Base-by-base conservation (phyloP, 2,797 vertebrate genomes). In the Mus caroli region DNA sequence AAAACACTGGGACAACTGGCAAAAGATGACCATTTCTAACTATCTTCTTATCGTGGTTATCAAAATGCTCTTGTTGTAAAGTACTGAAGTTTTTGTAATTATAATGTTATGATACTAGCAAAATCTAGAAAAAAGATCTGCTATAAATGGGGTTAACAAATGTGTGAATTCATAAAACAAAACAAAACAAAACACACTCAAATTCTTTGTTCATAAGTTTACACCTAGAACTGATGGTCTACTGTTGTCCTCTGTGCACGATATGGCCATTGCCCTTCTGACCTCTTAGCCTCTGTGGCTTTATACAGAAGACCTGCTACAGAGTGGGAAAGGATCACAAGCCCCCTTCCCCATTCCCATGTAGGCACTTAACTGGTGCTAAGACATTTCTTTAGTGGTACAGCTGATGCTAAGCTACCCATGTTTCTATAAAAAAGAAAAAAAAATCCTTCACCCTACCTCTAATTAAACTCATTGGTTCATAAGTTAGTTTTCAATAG, bases 21-120 rank as follows among this genome's bases (percentile, higher is more conserved):
- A 97, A 94, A 94, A 80, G 12, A 19, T 8, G 46, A 83, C 20
- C 34, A 62, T 56, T 85, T 40, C 67, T 62, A 50, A 50, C 7
- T 37, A 46, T 64, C n/a, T 40, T 31, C 56, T 94, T 64, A 86
- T 15, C 69, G 20, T 46, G 17, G 37, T 40, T 89, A 85, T 62
- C 34, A 58, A 54, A 71, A 92, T 28, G 58, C 19, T 43, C 26
- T 62, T 31, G 37, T 69, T 40, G 90, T 50, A 93, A 88, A 7
- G 22, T 12, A 64, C n/a, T 52, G 75, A 95, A 86, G 14, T 54
- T 83, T 26, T 62, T n/a, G 86, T 71, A 94, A 90, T 82, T 90
- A 67, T 79, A 84, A n/a, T 64, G 15, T 31, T 46, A 69, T 5
- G 1, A 85, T 50, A 75, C 34, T 3, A 79, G 50, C 22, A 95